These are phyloP conservation scores for Andrena dorsata DNA, from an alignment of 2,888 invertebrate genomes.

Conservation along the genomic window DNA sequence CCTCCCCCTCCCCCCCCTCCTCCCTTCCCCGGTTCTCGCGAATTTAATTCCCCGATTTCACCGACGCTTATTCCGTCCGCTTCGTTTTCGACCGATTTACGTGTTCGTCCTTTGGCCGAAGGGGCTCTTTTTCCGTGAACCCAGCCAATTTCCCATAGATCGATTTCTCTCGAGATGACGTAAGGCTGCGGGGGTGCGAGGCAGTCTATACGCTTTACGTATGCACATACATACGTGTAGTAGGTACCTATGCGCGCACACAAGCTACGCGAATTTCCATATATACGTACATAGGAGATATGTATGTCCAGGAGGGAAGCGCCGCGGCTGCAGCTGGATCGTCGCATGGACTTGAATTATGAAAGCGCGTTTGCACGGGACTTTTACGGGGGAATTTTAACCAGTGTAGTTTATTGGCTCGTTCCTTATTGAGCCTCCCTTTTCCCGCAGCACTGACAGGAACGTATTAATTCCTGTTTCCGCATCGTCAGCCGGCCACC, in stretches of 20 bases:
- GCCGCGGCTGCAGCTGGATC: constrained; percentile 52
- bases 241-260: background rate
- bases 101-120: constrained; percentile 22
- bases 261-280: background rate
- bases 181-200: constrained; percentile 10
- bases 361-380: constrained; percentile 71
- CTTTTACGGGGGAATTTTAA: constrained; percentile 72
- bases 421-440: constrained; percentile 64
- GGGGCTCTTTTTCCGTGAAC: constrained; percentile 48
- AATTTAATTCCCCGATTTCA: constrained; percentile 61
- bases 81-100: constrained; percentile 55
- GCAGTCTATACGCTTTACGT: background rate
- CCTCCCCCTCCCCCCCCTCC: too few relatives aligned
- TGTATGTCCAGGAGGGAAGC: background rate
- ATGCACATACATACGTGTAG: background rate
- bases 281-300: constrained; percentile 6
- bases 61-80: constrained; percentile 22
- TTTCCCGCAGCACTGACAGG: constrained; percentile 41
- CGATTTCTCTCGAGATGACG: constrained; percentile 68
- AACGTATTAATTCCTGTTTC: constrained; percentile 64
- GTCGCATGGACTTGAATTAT: constrained; percentile 68
- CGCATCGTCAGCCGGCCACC: constrained; percentile 56
- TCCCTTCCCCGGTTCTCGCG: background rate
- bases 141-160: constrained; percentile 65
- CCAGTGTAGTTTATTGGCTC: constrained; percentile 70